Percentiles rank a stretch among this genome's conserved stretches.
These are phyloP conservation scores for Tichodroma muraria DNA, from an alignment of 2,113 vertebrate genomes.

Conservation along the genomic window DNA sequence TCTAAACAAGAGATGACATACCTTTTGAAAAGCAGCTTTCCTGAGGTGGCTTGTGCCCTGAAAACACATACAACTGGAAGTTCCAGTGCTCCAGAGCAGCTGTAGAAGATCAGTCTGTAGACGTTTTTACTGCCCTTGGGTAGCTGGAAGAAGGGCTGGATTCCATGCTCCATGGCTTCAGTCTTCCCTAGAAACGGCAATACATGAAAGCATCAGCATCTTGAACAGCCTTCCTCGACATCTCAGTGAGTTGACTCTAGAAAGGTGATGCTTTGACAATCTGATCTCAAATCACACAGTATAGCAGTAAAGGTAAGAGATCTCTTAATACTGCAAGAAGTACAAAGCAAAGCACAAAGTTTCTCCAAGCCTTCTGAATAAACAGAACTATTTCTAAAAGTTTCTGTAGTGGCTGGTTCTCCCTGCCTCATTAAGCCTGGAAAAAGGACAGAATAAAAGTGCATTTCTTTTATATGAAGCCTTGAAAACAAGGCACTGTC, in stretches of 20 bases:
- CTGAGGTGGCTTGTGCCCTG: neutral
- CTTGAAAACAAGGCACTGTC: neutral
- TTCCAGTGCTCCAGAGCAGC: neutral
- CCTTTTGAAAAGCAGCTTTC: slow-evolving; percentile 11
- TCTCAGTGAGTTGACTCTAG: neutral
- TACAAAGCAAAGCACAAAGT: neutral
- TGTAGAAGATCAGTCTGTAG: neutral
- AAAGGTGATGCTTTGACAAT: neutral
- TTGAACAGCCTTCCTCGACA: neutral
- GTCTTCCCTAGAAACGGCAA: slow-evolving; percentile 8
- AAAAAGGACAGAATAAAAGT: neutral
- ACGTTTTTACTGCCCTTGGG: neutral
- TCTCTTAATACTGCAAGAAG: neutral
- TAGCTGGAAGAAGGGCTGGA: neutral
- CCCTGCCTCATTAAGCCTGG: neutral
- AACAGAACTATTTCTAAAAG: neutral
- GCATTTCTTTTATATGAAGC: neutral
- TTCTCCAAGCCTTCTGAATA: neutral
- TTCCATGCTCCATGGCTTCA: neutral
- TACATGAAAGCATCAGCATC: neutral
- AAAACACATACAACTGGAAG: neutral
- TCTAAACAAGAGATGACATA: neutral
- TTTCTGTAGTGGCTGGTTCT: neutral
- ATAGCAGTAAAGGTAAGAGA: neutral
- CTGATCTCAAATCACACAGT: neutral